A percentile compares a stretch with the other conserved stretches of the same genome.
phyloP scores from a whole-genome alignment of 2,888 invertebrate genomes.

The Dicycla oo region DNA sequence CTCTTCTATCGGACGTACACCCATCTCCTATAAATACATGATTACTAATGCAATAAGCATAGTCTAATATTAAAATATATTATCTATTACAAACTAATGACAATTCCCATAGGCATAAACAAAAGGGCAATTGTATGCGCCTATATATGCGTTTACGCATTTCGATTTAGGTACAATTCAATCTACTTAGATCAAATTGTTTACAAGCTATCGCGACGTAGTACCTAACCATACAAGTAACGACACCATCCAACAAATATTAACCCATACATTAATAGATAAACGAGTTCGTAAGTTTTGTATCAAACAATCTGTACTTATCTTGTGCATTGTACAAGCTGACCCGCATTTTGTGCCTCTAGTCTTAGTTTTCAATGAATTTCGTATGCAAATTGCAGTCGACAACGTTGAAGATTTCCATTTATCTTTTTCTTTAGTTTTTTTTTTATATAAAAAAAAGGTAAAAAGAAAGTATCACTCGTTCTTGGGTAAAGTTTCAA shows the following conservation, averaged over 20 bases:
- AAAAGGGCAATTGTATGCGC: conserved; percentile 64
- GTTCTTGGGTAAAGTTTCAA: conserved; percentile 5
- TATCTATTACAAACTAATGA: conserved; percentile 73
- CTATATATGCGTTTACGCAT: conserved; percentile 65
- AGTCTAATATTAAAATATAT: conserved; percentile 73
- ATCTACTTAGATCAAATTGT: conserved; percentile 61
- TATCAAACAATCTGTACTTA: conserved; percentile 44
- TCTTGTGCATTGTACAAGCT: conserved; percentile 45
- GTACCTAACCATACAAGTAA: conserved; percentile 55
- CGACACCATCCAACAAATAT: conserved; percentile 52
- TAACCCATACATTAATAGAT: conserved; percentile 46
- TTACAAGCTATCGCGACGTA: conserved; percentile 51
- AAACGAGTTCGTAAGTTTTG: conserved; percentile 41
- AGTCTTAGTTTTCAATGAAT: conserved; percentile 54
- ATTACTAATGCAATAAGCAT: conserved; percentile 77
- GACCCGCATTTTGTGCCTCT: conserved; percentile 61
- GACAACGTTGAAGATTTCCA: conserved; percentile 34
- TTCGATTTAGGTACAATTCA: conserved; percentile 56
- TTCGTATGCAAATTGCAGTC: conserved; percentile 23
- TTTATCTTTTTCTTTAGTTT: conserved; percentile 45
- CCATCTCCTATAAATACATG: conserved; percentile 73
- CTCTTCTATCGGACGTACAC: conserved; percentile 69
- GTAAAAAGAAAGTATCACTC: conserved; percentile 41
- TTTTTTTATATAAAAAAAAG: conserved; percentile 27
- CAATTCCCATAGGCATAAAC: conserved; percentile 68